A percentile compares a stretch with the other conserved stretches of the same genome.
These are phyloP conservation scores for Operophtera brumata DNA, from an alignment of 2,888 invertebrate genomes.

Conservation along the genomic window DNA sequence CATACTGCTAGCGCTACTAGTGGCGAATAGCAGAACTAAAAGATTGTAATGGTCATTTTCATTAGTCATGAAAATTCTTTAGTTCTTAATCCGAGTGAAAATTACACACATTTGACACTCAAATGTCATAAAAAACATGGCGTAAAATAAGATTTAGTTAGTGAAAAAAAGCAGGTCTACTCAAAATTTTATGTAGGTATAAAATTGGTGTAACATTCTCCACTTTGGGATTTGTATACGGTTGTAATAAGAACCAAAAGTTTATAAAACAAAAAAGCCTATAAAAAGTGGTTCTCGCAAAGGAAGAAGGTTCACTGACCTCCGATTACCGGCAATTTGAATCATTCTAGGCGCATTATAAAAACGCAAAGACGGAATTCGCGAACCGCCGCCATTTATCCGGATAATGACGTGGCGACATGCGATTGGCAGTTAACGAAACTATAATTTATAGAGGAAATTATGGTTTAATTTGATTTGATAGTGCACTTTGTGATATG, in stretches of 20 bases:
- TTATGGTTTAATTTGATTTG: slow-evolving; percentile 14
- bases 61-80: no score
- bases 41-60: no score
- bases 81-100: no score
- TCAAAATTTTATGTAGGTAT: no score
- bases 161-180: no score
- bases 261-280: background rate
- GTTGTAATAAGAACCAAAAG: no score
- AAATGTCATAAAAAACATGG: no score
- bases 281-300: slow-evolving; percentile 17
- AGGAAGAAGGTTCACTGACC: slow-evolving; percentile 24
- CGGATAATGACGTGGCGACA: slow-evolving; percentile 44
- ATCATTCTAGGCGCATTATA: slow-evolving; percentile 33
- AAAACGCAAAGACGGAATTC: slow-evolving; percentile 33
- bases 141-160: no score
- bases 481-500: background rate
- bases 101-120: no score
- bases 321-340: slow-evolving; percentile 32
- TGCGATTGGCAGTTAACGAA: slow-evolving; percentile 35
- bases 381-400: slow-evolving; percentile 32
- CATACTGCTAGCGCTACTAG: slow-evolving; percentile 13
- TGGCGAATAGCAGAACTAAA: slow-evolving; percentile 25
- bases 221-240: no score
- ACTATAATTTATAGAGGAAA: slow-evolving; percentile 20
- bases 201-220: background rate